Conservation (phyloP, 2,113 vertebrate species). For the Ciconia boyciana region DNA sequence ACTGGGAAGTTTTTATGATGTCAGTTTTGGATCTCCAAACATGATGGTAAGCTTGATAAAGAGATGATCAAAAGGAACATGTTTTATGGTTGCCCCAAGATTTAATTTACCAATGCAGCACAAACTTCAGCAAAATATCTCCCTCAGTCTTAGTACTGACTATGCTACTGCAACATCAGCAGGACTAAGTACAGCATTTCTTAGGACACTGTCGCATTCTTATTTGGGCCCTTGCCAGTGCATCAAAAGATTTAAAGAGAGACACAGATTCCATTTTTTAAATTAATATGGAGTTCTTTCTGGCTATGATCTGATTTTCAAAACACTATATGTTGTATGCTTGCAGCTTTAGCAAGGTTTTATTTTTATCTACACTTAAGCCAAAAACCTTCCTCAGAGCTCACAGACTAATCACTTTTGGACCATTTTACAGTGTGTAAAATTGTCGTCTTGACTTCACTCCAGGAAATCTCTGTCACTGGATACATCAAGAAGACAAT, state of each 20-base stretch:
- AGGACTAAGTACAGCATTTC: background rate
- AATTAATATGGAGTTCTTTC: background rate
- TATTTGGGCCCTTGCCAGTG: background rate
- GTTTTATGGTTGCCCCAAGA: background rate
- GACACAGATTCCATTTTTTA: background rate
- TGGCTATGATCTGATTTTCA: background rate
- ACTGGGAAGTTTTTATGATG: background rate
- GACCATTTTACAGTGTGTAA: background rate
- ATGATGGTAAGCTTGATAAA: background rate
- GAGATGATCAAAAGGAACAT: background rate
- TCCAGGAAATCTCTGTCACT: background rate
- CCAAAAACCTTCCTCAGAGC: background rate
- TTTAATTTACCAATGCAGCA: background rate
- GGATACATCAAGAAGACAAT: background rate
- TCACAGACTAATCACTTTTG: background rate
- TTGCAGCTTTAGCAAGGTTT: background rate
- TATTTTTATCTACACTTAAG: background rate
- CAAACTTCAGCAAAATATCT: background rate
- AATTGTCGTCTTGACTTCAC: background rate
- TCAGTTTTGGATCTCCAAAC: background rate
- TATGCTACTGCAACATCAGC: background rate
- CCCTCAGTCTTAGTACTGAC: background rate
- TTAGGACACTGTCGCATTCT: background rate
- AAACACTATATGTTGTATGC: background rate
- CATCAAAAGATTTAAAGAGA: background rate